Evolutionary conservation across 2,797 vertebrate genomes (phyloP).

Genomic region (Semotilus atromaculatus): DNA sequence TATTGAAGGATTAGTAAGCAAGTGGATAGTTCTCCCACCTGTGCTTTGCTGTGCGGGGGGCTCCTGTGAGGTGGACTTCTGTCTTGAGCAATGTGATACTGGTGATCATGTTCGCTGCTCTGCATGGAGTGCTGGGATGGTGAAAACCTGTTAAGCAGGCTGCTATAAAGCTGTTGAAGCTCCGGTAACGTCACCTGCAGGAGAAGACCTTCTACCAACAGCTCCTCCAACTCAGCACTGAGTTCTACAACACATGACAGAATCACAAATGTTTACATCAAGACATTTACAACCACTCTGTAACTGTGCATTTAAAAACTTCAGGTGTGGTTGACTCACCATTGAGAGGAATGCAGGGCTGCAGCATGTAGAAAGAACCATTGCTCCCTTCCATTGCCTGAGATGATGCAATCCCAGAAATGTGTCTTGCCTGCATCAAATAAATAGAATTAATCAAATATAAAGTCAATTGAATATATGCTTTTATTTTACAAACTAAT

Average conservation of each 20-base stretch:
- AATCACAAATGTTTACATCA: not conserved
- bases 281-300: not conserved
- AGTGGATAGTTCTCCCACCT: constrained; percentile 32
- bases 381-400: constrained; percentile 79
- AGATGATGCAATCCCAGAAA: constrained; percentile 73
- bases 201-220: constrained; percentile 96
- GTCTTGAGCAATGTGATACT: constrained; percentile 58
- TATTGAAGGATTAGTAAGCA: not conserved
- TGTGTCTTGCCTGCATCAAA: constrained; percentile 71
- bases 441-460: constrained; percentile 10
- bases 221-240: constrained; percentile 86
- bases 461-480: not conserved
- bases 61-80: constrained; percentile 54
- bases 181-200: constrained; percentile 96
- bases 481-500: not conserved
- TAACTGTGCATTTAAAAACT: constrained; percentile 5
- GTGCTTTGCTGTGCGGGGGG: constrained; percentile 34
- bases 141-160: constrained; percentile 82
- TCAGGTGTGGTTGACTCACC: constrained; percentile 74
- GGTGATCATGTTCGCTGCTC: constrained; percentile 73
- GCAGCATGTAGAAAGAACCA: constrained; percentile 79
- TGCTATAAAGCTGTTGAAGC: constrained; percentile 92
- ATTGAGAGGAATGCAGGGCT: constrained; percentile 83
- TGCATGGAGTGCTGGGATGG: constrained; percentile 72
- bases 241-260: constrained; percentile 74